Evolutionary conservation across 1,140 invertebrate genomes (phyloP).

Genomic region (Mya arenaria): DNA sequence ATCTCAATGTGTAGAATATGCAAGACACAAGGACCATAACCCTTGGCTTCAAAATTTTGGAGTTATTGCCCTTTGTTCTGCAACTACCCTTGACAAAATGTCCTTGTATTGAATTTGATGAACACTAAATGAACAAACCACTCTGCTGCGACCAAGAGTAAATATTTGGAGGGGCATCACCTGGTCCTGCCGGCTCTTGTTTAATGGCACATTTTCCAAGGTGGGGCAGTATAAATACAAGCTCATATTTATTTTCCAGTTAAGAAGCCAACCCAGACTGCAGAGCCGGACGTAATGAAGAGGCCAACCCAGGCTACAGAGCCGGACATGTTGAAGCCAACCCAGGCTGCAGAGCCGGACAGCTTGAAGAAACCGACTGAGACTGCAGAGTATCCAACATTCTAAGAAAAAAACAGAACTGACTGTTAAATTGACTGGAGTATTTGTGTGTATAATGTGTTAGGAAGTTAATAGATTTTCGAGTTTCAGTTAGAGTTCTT

Average conservation of each 20-base stretch:
- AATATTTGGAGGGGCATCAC: constrained; percentile 38
- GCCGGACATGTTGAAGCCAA: constrained; percentile 41
- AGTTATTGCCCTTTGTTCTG: constrained; percentile 42
- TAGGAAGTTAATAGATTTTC: constrained; percentile 44
- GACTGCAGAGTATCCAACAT: constrained; percentile 35
- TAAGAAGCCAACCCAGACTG: constrained; percentile 37
- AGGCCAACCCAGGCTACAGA: constrained; percentile 38
- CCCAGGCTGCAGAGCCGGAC: constrained; percentile 38
- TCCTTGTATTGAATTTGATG: constrained; percentile 43
- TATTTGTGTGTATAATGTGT: constrained; percentile 41
- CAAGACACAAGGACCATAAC: constrained; percentile 41
- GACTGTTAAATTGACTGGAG: constrained; percentile 41
- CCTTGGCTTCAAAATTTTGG: constrained; percentile 38
- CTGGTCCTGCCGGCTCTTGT: constrained; percentile 38
- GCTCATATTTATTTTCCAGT: constrained; percentile 43
- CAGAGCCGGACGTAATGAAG: constrained; percentile 39
- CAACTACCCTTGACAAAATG: constrained; percentile 44
- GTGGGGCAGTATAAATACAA: constrained; percentile 39
- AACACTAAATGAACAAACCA: constrained; percentile 40
- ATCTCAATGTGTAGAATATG: constrained; percentile 44
- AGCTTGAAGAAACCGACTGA: constrained; percentile 40
- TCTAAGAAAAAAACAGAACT: constrained; percentile 19
- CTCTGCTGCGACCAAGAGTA: constrained; percentile 38
- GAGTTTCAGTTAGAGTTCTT: constrained; percentile 42
- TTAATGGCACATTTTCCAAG: constrained; percentile 42